Percentiles rank a stretch among this genome's conserved stretches.
Conservation (phyloP, 30 jellyfish, hydroid and myxozoan genomes). For the Pelagia noctiluca region DNA sequence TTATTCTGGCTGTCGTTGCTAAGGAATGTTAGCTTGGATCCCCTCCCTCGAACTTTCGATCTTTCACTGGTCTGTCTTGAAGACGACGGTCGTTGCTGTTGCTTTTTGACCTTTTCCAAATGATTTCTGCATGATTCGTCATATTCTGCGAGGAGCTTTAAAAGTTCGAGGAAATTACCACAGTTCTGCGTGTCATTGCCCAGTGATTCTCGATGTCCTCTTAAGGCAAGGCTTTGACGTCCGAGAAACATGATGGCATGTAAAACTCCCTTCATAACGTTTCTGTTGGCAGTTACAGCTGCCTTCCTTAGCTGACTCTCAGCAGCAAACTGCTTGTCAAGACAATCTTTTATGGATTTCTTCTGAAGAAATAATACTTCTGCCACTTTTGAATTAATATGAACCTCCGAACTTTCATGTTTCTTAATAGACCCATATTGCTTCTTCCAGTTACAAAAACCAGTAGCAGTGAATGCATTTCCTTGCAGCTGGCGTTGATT, state of each 20-base stretch:
- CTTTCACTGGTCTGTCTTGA: neutral
- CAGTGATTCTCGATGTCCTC: slow-evolving; percentile 41
- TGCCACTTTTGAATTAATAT: slow-evolving; percentile 28
- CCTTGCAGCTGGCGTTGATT: slow-evolving; percentile 26
- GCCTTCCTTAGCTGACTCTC: slow-evolving; percentile 30
- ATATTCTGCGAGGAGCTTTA: slow-evolving; percentile 15
- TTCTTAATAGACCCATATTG: slow-evolving; percentile 32
- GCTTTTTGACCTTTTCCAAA: slow-evolving; percentile 22
- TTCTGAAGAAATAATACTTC: slow-evolving; percentile 39
- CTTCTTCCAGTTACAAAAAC: slow-evolving; percentile 49
- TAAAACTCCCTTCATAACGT: slow-evolving; percentile 17
- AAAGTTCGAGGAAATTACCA: slow-evolving; percentile 36
- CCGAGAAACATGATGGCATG: slow-evolving; percentile 28
- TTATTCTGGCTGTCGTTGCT: slow-evolving; percentile 43
- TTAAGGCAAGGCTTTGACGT: slow-evolving; percentile 48
- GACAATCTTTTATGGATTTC: neutral
- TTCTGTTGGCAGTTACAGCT: slow-evolving; percentile 12
- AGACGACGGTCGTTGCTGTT: neutral
- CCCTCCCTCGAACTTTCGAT: slow-evolving; percentile 30
- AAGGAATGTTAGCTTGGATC: slow-evolving; percentile 55
- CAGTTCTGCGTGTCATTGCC: slow-evolving; percentile 7
- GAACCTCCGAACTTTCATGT: slow-evolving; percentile 31
- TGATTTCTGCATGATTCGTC: neutral
- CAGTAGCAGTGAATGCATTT: slow-evolving; percentile 9
- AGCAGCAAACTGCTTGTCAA: neutral